Conservation (phyloP, 2,113 vertebrate species). For the Alethe castanea region DNA sequence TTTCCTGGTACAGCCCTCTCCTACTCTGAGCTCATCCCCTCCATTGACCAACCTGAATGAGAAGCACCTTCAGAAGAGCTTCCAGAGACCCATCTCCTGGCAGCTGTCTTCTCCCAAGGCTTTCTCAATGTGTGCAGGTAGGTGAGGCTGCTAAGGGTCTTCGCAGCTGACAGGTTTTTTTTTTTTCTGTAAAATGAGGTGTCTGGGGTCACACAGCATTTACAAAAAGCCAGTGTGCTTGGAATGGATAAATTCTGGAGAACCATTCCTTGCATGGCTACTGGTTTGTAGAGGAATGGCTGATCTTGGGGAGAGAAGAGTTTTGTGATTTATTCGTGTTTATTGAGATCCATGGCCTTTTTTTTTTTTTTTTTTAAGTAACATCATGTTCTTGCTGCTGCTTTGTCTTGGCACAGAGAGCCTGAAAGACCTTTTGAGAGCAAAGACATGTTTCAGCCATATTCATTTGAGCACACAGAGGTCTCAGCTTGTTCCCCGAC, state of each 20-base stretch:
- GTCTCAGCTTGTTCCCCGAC: not conserved
- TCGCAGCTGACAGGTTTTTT: not conserved
- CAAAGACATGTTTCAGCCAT: not conserved
- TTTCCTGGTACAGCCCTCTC: not conserved
- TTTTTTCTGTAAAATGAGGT: not conserved
- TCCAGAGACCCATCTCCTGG: constrained; percentile 59
- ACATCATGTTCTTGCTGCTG: not conserved
- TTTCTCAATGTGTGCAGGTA: constrained; percentile 67
- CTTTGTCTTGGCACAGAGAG: not conserved
- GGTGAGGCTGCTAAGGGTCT: not conserved
- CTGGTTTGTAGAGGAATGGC: not conserved
- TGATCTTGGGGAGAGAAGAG: not conserved
- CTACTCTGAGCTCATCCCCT: not conserved
- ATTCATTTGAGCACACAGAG: not conserved
- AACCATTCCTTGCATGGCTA: not conserved
- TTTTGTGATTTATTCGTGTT: not conserved
- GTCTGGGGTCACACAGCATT: not conserved
- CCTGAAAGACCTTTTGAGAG: not conserved
- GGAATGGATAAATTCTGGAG: not conserved
- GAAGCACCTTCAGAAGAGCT: constrained; percentile 27
- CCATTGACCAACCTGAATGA: constrained; percentile 54
- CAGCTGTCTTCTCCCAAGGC: constrained; percentile 64
- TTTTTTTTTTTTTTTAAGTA: not conserved
- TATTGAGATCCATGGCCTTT: not conserved
- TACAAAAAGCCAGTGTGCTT: not conserved